Conservation (phyloP, 2,888 invertebrate species). For the Xanthia icteritia region DNA sequence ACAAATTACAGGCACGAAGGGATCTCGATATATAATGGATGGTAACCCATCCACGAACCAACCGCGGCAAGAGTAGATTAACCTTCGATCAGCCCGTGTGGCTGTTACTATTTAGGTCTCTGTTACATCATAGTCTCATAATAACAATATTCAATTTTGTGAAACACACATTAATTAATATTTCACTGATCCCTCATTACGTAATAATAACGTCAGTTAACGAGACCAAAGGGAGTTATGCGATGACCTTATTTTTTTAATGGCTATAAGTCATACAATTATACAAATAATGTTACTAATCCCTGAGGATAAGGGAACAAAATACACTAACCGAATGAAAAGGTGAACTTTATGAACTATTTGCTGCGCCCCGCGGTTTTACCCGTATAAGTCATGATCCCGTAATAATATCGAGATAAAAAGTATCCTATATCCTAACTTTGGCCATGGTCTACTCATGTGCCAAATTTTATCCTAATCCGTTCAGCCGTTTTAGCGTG, state of each 20-base stretch:
- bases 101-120: neutral
- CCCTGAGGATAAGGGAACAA: neutral
- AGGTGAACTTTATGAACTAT: neutral
- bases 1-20: too few species aligned
- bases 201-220: neutral
- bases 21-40: neutral
- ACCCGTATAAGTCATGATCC: too few species aligned
- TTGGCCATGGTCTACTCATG: too few species aligned
- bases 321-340: slow-evolving; percentile 2
- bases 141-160: neutral
- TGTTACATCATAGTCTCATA: neutral
- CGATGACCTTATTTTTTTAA: slow-evolving; percentile 19
- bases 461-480: too few species aligned
- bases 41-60: neutral
- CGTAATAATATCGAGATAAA: too few species aligned
- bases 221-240: neutral
- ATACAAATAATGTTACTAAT: neutral
- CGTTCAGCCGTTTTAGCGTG: too few species aligned
- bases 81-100: neutral
- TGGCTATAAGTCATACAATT: neutral
- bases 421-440: too few species aligned
- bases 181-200: slow-evolving; percentile 1
- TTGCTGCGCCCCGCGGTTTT: too few species aligned
- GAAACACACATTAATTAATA: neutral
- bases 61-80: neutral